phyloP scores from a whole-genome alignment of 2,113 vertebrate species.

The Myotis brandtii region DNA sequence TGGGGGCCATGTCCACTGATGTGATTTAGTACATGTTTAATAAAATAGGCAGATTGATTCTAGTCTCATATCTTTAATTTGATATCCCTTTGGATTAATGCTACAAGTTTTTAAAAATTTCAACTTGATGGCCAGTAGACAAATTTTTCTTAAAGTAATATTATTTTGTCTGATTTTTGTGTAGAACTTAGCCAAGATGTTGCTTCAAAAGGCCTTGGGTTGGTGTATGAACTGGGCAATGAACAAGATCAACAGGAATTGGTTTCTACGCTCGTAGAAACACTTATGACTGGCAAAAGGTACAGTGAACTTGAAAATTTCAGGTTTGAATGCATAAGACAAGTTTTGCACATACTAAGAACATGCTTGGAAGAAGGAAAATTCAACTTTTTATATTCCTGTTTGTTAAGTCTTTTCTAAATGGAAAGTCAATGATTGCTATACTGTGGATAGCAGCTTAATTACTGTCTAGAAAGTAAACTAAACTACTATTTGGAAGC shows the following conservation, averaged over 20 bases:
- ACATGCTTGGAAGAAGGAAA: not conserved
- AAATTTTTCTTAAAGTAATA: conserved; percentile 31
- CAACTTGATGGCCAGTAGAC: not conserved
- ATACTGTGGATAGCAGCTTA: not conserved
- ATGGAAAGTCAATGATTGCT: not conserved
- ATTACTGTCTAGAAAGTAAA: not conserved
- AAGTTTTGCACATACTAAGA: not conserved
- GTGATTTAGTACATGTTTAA: not conserved
- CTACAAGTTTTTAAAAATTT: not conserved
- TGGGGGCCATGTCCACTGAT: not conserved
- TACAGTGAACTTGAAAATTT: conserved; percentile 78
- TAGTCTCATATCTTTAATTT: conserved; percentile 42
- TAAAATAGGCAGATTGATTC: not conserved
- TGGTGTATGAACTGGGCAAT: conserved; percentile 97
- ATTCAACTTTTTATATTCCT: not conserved
- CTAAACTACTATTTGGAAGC: conserved; percentile 11
- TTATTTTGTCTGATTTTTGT: conserved; percentile 75
- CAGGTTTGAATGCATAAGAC: not conserved
- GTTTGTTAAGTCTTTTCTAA: not conserved
- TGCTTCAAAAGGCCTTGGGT: conserved; percentile 97
- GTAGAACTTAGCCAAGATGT: conserved; percentile 98
- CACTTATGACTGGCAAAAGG: conserved; percentile 99
- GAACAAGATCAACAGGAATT: conserved; percentile 96
- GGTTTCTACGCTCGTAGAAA: conserved; percentile 96
- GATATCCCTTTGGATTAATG: conserved; percentile 57